Base-by-base conservation (phyloP, 1,140 invertebrate species). In the Bursaphelenchus mucronatus region DNA sequence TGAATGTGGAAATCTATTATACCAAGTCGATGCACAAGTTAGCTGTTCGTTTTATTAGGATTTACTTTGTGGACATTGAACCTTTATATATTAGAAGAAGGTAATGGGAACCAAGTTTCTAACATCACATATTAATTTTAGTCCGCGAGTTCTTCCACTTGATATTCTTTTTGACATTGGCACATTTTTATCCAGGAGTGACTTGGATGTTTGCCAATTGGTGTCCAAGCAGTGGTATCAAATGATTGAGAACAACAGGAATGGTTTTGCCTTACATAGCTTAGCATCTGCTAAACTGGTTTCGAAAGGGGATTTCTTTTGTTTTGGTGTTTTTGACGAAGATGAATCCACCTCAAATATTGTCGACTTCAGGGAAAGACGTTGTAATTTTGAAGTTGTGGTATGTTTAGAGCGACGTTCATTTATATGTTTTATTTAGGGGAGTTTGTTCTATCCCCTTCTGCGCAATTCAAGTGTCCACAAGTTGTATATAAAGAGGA, bases 251-350 rank as follows among this genome's bases (percentile, higher is more conserved):
- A 55, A 55, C 54, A 55, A 55, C 39, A n/a, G 54, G 13, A 55
- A 55, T 21, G 54, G 54, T 55, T 55, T 55, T 44, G 54, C 54
- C 4, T 44, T 55, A 39, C 54, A 55, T 39, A 55, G 49, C 49
- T 50, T 50, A 19, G 5, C 15, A 19, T 17, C 41, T n/a, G 54
- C 54, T 15, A 55, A 55, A 39, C 19, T 55, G 1, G 19, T 30
- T 15, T 15, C 54, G 54, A 55, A 55, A 6, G 54, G 54, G n/a
- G 54, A 55, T 44, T 55, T 55, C 6, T 55, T 55, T 55, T 55
- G 54, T 44, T 55, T 55, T 44, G 54, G 54, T n/a, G 54, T 55
- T n/a, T 55, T 55, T 6, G 54, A 55, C n/a, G 19, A 44, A 21
- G 39, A 44, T 39, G 54, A 55, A 4, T n/a, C 13, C 54, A 39